A percentile compares a stretch with the other conserved stretches of the same genome.
Conservation (phyloP, 1,140 invertebrate species). For the Heterodera carotae region DNA sequence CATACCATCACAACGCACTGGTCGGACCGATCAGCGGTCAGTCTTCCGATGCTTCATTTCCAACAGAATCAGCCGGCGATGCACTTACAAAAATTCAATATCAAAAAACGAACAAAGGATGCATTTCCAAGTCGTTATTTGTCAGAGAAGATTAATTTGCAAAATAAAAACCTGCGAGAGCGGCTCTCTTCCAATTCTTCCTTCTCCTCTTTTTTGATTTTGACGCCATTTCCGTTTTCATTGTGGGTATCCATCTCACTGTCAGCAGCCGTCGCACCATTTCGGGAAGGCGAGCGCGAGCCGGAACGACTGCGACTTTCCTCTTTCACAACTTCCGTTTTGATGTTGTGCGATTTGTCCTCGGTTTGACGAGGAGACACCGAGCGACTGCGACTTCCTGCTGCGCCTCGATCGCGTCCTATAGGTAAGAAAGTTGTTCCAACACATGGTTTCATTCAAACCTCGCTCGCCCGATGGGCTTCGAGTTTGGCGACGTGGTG, state of each 20-base stretch:
- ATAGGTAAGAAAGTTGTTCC: not conserved
- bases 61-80: not conserved
- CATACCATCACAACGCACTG: not conserved
- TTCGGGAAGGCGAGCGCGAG: constrained; percentile 28
- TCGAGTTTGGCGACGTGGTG: not conserved
- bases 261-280: constrained; percentile 12
- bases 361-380: not conserved
- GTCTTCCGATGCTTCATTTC: not conserved
- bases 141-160: too few relatives aligned
- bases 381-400: not conserved
- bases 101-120: not conserved
- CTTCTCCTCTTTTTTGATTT: constrained; percentile 5
- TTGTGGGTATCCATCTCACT: not conserved
- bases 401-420: too few relatives aligned
- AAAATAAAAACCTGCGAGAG: not conserved
- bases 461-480: not conserved
- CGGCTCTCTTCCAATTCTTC: too few relatives aligned
- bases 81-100: not conserved
- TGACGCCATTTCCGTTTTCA: not conserved
- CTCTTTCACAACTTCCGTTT: not conserved
- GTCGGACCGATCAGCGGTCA: not conserved
- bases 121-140: too few relatives aligned
- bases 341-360: not conserved
- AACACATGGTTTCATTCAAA: not conserved
- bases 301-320: constrained; percentile 28